phyloP scores from a whole-genome alignment of 2,888 invertebrate genomes.

The Conops quadrifasciatus region DNA sequence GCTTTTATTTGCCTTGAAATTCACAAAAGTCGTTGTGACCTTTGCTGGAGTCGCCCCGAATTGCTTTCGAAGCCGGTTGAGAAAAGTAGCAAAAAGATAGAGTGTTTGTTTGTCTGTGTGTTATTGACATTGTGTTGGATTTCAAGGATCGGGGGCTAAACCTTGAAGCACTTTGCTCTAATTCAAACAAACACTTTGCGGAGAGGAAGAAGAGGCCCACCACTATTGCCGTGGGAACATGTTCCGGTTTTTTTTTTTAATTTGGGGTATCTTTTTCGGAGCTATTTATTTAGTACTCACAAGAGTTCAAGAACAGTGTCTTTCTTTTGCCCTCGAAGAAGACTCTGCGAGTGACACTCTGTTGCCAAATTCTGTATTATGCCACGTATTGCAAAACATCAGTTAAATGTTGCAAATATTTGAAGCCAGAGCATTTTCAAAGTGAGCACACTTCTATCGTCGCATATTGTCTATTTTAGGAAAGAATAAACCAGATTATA shows the following conservation, averaged over 20 bases:
- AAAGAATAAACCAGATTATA: no score
- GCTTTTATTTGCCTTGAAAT: slow-evolving; percentile 32
- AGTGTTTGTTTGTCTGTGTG: no score
- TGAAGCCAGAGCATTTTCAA: no score
- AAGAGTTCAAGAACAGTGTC: no score
- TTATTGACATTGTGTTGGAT: slow-evolving; percentile 35
- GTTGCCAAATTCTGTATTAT: no score
- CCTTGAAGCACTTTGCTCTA: background rate
- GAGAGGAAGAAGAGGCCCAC: background rate
- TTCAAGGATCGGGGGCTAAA: no score
- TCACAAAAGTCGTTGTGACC: background rate
- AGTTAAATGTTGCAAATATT: no score
- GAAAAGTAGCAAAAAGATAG: slow-evolving; percentile 13
- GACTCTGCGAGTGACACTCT: no score
- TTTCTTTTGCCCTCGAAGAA: no score
- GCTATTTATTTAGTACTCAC: slow-evolving; percentile 1
- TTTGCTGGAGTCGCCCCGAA: background rate
- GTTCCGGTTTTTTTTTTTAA: background rate
- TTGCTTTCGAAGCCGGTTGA: background rate
- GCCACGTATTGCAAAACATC: no score
- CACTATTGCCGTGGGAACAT: slow-evolving; percentile 25
- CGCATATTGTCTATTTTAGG: no score
- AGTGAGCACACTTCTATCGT: no score
- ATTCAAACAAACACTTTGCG: background rate
- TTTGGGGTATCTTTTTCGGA: background rate